phyloP scores from a whole-genome alignment of 2,797 vertebrate genomes.

The Agapornis canus region DNA sequence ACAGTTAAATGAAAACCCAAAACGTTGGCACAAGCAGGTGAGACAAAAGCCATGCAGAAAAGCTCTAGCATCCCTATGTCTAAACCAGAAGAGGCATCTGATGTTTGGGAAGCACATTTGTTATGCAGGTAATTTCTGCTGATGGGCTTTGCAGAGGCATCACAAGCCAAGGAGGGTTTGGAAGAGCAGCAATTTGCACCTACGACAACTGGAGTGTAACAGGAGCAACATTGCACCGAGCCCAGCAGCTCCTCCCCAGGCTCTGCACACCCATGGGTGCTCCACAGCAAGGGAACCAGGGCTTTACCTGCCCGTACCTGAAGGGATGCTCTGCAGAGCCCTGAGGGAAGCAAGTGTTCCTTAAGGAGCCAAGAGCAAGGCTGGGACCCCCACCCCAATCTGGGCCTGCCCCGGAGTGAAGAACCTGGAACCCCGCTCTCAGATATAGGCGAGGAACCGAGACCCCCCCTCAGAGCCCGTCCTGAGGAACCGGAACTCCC shows the following conservation, averaged over 20 bases:
- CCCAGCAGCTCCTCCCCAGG: not conserved
- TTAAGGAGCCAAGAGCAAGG: rapidly evolving
- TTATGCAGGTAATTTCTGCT: not conserved
- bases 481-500: not conserved
- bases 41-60: not conserved
- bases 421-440: rapidly evolving
- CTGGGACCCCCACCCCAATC: rapidly evolving
- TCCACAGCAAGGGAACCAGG: too few relatives aligned
- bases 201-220: not conserved
- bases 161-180: not conserved
- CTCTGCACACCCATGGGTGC: rapidly evolving
- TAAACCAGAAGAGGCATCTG: not conserved
- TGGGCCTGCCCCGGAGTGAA: not conserved
- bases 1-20: not conserved
- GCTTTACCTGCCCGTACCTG: rapidly evolving
- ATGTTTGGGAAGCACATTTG: not conserved
- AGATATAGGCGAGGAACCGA: rapidly evolving
- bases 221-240: not conserved
- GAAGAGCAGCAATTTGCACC: not conserved
- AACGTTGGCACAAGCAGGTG: not conserved
- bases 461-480: not conserved
- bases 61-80: not conserved
- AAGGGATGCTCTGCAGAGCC: not conserved
- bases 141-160: conserved; percentile 9
- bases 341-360: not conserved